These are phyloP conservation scores for Amazona finschi DNA, from an alignment of 2,797 vertebrate species.

Conservation along the genomic window DNA sequence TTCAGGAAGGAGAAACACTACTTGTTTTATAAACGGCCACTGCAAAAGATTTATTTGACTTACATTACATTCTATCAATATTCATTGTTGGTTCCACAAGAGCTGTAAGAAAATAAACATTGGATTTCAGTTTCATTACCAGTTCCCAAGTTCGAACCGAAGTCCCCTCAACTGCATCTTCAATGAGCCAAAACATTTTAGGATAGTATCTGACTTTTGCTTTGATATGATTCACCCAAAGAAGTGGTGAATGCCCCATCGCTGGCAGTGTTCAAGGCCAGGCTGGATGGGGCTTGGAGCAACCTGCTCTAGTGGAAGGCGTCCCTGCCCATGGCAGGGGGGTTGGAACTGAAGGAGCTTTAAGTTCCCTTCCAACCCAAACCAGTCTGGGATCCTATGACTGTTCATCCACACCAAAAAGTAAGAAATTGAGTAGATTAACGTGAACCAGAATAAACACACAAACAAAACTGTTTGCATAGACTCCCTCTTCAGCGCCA, in stretches of 20 bases:
- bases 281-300: neutral
- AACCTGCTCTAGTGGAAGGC: neutral
- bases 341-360: neutral
- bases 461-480: neutral
- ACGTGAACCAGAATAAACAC: neutral
- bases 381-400: neutral
- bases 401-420: neutral
- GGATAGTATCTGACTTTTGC: neutral
- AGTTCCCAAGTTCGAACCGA: neutral
- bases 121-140: neutral
- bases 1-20: neutral
- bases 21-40: neutral
- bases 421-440: neutral
- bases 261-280: neutral
- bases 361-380: neutral
- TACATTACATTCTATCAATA: fast-evolving
- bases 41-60: neutral
- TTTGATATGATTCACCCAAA: neutral
- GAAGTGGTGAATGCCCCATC: neutral
- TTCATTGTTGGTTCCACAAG: neutral
- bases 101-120: neutral
- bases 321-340: neutral
- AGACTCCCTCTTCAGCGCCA: neutral
- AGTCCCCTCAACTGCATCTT: neutral
- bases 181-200: neutral